Conservation (phyloP, 2,888 invertebrate genomes). For the Platynereis dumerilii region DNA sequence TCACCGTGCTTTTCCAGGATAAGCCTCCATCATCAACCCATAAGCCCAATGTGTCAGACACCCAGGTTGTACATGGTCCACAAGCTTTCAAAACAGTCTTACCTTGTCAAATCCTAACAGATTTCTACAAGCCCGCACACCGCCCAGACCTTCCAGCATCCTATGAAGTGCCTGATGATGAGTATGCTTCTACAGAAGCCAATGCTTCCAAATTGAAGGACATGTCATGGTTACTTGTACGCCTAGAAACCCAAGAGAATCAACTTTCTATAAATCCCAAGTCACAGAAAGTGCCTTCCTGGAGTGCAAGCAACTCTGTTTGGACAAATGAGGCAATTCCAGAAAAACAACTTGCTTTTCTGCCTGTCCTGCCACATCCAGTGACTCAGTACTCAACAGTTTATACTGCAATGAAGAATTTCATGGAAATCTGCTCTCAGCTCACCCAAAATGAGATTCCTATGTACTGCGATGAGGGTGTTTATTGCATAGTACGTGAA, state of each 20-base stretch:
- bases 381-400: conserved; percentile 6
- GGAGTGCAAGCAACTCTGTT: conserved; percentile 22
- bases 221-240: conserved; percentile 12
- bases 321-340: conserved; percentile 18
- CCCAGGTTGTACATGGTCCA: conserved; percentile 10
- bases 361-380: conserved; percentile 17
- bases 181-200: not conserved
- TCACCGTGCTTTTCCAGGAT: conserved; percentile 13
- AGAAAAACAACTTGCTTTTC: conserved; percentile 17
- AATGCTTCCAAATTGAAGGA: conserved; percentile 12
- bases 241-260: conserved; percentile 1
- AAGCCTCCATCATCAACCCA: not conserved
- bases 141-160: conserved; percentile 7
- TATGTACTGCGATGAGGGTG: conserved; percentile 20
- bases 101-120: conserved; percentile 3
- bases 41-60: no score
- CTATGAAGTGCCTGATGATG: conserved; percentile 6
- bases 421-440: conserved; percentile 11
- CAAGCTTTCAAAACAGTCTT: conserved; percentile 13
- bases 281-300: conserved; percentile 18
- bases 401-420: conserved; percentile 20
- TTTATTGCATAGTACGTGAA: conserved; percentile 12
- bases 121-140: conserved; percentile 10
- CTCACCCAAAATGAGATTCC: conserved; percentile 11
- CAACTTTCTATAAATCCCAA: not conserved